Percentiles rank a stretch among this genome's conserved stretches.
Evolutionary conservation across 2,888 invertebrate species (phyloP).

Genomic region (Hedychridium roseum): DNA sequence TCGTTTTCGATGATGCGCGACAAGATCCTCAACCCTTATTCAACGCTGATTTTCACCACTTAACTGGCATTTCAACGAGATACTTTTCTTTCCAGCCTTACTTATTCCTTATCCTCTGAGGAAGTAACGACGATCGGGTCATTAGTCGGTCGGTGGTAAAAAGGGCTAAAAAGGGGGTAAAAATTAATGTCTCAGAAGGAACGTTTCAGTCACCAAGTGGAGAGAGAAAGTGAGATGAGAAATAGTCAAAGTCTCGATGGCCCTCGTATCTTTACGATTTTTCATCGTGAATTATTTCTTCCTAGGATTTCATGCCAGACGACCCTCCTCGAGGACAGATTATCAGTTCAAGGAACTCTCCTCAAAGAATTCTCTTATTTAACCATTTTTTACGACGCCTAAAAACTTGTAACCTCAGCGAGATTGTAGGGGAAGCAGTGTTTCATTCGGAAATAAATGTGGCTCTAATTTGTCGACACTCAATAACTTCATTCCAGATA

Average conservation of each 20-base stretch:
- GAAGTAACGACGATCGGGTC: conserved; percentile 51
- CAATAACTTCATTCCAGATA: too few relatives aligned
- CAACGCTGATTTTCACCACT: conserved; percentile 47
- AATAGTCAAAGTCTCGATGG: conserved; percentile 41
- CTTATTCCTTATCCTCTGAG: conserved; percentile 14
- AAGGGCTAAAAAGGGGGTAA: conserved; percentile 54
- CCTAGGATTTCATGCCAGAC: too few relatives aligned
- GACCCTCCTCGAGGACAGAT: too few relatives aligned
- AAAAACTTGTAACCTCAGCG: too few relatives aligned
- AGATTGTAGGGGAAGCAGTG: too few relatives aligned
- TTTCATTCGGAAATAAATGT: too few relatives aligned
- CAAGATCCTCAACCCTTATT: conserved; percentile 34
- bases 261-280: conserved; percentile 55
- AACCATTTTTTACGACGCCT: too few relatives aligned
- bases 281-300: conserved; percentile 56
- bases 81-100: background rate
- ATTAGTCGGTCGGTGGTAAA: conserved; percentile 60
- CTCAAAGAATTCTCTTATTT: too few relatives aligned
- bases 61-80: conserved; percentile 48
- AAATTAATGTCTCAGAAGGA: conserved; percentile 65
- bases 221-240: too few relatives aligned
- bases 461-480: too few relatives aligned
- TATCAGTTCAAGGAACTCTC: too few relatives aligned
- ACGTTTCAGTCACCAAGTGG: conserved; percentile 49
- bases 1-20: conserved; percentile 39